These are phyloP conservation scores for Brachionus manjavacas DNA, from an alignment of 1,140 invertebrate species.

Conservation along the genomic window DNA sequence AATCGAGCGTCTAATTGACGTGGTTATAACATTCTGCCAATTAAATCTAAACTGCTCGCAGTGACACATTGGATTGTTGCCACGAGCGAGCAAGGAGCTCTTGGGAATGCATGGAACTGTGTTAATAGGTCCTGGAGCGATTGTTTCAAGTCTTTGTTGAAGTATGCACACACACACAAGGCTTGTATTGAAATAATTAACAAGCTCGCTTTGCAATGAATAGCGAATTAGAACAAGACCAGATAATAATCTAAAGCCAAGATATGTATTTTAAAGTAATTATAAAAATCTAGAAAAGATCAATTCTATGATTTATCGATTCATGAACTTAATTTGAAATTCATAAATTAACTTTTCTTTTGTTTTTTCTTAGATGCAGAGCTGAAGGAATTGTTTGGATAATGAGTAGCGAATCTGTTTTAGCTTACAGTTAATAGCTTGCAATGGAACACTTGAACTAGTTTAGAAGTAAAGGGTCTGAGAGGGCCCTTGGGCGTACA, in stretches of 20 bases:
- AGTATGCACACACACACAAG: too few relatives aligned
- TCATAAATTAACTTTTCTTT: constrained; percentile 27
- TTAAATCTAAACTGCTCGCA: not conserved
- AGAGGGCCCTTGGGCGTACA: not conserved
- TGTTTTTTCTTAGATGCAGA: not conserved
- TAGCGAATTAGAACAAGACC: not conserved
- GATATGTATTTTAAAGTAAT: not conserved
- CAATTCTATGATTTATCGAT: constrained; percentile 24
- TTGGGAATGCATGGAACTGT: not conserved
- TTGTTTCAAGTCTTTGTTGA: too few relatives aligned
- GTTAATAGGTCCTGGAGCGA: not conserved
- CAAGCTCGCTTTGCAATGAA: not conserved
- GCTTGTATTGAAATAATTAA: not conserved
- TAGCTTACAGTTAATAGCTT: not conserved
- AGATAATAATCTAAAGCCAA: not conserved
- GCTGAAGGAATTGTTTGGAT: not conserved
- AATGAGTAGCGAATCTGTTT: not conserved
- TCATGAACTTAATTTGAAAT: constrained; percentile 15
- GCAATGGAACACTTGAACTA: not conserved
- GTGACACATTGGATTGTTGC: not conserved
- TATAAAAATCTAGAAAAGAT: not conserved
- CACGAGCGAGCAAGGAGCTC: not conserved
- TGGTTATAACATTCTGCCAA: not conserved
- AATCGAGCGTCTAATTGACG: not conserved
- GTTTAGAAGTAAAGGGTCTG: not conserved